These are phyloP conservation scores for Zonotrichia leucophrys DNA, from an alignment of 2,113 vertebrate genomes.

Conservation along the genomic window DNA sequence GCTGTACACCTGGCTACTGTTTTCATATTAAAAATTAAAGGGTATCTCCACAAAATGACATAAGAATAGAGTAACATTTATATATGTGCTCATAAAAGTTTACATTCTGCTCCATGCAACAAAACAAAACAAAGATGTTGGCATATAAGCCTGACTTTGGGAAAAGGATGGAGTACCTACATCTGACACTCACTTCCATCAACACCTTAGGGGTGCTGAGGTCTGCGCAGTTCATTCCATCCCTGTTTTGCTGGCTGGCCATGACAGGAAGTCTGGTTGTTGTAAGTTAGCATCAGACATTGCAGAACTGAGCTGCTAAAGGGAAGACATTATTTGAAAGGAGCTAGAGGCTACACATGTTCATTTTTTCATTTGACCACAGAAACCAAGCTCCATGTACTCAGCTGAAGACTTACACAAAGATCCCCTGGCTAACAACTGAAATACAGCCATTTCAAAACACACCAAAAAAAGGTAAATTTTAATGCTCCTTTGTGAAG, in stretches of 20 bases:
- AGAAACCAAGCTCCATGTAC: neutral
- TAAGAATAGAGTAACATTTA: neutral
- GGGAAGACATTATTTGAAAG: constrained; percentile 1
- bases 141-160: neutral
- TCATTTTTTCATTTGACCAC: constrained; percentile 28
- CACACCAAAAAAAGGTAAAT: neutral
- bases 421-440: neutral
- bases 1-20: neutral
- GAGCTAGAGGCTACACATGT: neutral
- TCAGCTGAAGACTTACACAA: neutral
- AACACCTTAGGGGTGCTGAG: neutral
- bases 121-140: neutral
- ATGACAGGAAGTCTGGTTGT: constrained; percentile 41
- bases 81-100: neutral
- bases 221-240: neutral
- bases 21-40: neutral
- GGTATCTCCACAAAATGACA: neutral
- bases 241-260: neutral
- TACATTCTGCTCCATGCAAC: neutral
- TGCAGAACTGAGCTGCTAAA: constrained; percentile 31
- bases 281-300: neutral
- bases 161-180: neutral
- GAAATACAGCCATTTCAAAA: neutral
- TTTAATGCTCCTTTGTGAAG: neutral
- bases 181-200: neutral